phyloP scores from a whole-genome alignment of 1,140 invertebrate species.

The Monomorium pharaonis region DNA sequence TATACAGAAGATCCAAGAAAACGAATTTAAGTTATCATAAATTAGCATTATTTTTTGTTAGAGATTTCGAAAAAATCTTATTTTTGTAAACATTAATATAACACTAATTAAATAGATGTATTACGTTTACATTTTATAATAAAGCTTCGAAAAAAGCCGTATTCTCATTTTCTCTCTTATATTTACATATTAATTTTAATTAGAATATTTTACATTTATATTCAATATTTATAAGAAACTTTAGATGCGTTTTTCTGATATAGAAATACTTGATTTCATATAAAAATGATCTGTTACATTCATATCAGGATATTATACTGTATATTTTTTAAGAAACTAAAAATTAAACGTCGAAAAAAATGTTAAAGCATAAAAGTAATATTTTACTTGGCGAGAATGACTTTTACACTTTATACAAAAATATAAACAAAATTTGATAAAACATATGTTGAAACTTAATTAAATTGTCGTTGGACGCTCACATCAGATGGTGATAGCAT shows the following conservation, averaged over 20 bases:
- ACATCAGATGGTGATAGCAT: constrained; percentile 31
- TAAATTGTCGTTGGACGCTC: constrained; percentile 39
- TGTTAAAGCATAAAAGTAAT: background rate
- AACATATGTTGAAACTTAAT: constrained; percentile 48
- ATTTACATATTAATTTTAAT: too few relatives aligned
- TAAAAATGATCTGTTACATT: background rate
- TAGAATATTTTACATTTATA: background rate
- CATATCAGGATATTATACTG: background rate
- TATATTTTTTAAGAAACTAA: background rate
- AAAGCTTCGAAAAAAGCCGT: background rate
- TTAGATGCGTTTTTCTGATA: background rate
- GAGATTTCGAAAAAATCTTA: background rate
- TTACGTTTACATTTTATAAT: background rate
- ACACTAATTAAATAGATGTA: background rate
- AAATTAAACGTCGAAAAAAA: background rate
- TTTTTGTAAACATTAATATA: background rate
- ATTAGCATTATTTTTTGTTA: background rate
- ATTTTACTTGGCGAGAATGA: background rate
- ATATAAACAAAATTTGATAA: constrained; percentile 25
- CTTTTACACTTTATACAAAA: background rate
- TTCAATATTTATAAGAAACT: background rate
- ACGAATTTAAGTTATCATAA: background rate
- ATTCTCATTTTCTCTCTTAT: too few relatives aligned
- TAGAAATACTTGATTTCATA: background rate
- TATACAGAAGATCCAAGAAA: background rate